Evolutionary conservation across 1,140 invertebrate genomes (phyloP), one percentile per base, ranked within the genome.

Genomic region (Scylla paramamosain): DNA sequence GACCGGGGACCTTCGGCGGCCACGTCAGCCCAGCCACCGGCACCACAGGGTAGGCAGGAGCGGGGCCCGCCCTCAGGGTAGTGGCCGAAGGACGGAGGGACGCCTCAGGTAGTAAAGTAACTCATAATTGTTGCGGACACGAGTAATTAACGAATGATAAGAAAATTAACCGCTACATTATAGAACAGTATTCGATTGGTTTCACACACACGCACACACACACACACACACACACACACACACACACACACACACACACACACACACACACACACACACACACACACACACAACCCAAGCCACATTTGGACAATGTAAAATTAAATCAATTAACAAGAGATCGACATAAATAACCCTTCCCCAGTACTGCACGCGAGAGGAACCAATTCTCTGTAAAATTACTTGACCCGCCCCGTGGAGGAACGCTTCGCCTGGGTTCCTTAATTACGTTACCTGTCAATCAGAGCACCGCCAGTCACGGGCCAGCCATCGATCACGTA

Each of bases 1-100:
- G 93, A 94, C 93, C 88, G 90, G 93, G 91, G 77, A 91, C 95
- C 95, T 92, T 91, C 94, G 32, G 86, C 59, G 77, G 45, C 94
- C 52, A 97, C 98, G 97, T 97, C 97, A 97, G 97, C 96, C 97
- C 97, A 96, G 96, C 97, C 97, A 97, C 97, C 96, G n/a, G 90
- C 83, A 20, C 83, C 25, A 8, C 28, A 20, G 48, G 25, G 88
- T 28, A n/a, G 29, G 93, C 16, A 7, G 32, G 12, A 31, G 8
- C 77, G 31, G 97, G 97, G 97, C 98, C 98, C 96, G 98, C 20
- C 20, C 25, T 3, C 6, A n/a, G 67, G 25, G 67, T 20, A 77
- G 67, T n/a, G 67, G 16, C 6, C 8, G n/a, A 12, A 20, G 52
- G 52, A 8, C 52, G n/a, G 67, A n/a, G 2, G 67, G 25, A 7